Percentiles rank a stretch among this genome's conserved stretches.
Evolutionary conservation across 1,140 invertebrate species (phyloP).

Genomic region (Drosophila punjabiensis): DNA sequence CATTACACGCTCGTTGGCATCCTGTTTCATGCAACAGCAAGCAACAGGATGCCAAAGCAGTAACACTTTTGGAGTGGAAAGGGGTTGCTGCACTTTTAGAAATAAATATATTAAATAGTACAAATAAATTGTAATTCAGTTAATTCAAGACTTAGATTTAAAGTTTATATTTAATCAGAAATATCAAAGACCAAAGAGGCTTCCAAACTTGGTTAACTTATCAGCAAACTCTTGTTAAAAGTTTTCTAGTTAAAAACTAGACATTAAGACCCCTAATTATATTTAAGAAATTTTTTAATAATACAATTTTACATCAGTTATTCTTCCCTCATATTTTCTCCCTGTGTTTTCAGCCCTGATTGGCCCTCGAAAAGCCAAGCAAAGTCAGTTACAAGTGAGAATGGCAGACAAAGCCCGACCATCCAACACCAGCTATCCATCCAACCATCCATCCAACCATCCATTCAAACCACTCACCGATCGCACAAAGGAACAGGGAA

Average conservation of each 20-base stretch:
- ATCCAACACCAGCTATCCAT: constrained; percentile 34
- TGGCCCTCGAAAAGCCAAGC: constrained; percentile 36
- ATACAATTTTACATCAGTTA: neutral
- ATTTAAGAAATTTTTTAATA: neutral
- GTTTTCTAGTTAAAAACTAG: too few relatives aligned
- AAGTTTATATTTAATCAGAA: neutral
- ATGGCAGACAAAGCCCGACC: constrained; percentile 46
- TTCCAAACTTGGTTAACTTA: neutral
- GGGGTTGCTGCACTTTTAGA: constrained; percentile 55
- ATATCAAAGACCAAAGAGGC: neutral
- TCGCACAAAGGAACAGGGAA: constrained; percentile 29
- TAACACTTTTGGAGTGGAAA: constrained; percentile 2
- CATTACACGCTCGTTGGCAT: constrained; percentile 80
- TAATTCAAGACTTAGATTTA: neutral
- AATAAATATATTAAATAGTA: neutral
- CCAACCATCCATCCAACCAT: constrained; percentile 28
- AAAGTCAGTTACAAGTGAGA: constrained; percentile 45
- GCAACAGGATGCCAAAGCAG: constrained; percentile 74
- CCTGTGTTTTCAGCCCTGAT: constrained; percentile 47
- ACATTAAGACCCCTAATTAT: too few relatives aligned
- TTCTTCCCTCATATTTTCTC: neutral
- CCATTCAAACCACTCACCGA: constrained; percentile 31
- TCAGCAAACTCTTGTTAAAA: neutral
- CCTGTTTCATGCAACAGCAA: constrained; percentile 83
- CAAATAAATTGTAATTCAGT: neutral